These are phyloP conservation scores for Ceuthmochares aereus DNA, from an alignment of 2,113 vertebrate genomes.

Conservation along the genomic window DNA sequence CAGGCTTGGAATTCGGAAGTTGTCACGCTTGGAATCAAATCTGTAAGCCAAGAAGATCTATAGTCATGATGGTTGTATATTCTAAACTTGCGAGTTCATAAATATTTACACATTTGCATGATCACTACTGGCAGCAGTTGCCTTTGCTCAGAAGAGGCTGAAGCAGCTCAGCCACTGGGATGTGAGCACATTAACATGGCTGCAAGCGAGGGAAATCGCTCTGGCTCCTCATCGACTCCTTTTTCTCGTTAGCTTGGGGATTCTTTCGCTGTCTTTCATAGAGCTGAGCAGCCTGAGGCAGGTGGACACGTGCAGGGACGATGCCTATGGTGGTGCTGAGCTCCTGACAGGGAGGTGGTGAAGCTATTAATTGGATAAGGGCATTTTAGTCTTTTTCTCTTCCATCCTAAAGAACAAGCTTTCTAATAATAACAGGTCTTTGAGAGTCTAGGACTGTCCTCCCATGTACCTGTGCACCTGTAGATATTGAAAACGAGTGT, in stretches of 20 bases:
- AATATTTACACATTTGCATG: constrained; percentile 27
- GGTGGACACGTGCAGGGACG: rapidly evolving
- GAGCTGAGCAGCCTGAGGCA: not conserved
- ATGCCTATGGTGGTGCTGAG: not conserved
- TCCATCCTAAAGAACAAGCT: too few relatives aligned
- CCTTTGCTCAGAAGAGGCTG: not conserved
- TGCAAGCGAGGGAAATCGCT: not conserved
- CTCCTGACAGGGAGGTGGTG: not conserved
- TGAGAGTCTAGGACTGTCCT: not conserved
- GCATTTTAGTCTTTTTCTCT: rapidly evolving
- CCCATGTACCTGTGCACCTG: too few relatives aligned
- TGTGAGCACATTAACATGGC: not conserved
- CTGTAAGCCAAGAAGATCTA: not conserved
- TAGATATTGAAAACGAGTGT: not conserved
- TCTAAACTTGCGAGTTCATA: constrained; percentile 21
- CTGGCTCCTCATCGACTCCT: not conserved
- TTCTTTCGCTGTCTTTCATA: not conserved
- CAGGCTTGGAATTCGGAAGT: not conserved
- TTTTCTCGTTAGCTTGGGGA: too few relatives aligned
- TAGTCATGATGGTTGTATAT: not conserved
- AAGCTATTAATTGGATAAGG: not conserved
- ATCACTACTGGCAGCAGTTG: constrained; percentile 1
- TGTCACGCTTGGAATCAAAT: not conserved
- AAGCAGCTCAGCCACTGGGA: not conserved
- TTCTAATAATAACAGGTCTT: too few relatives aligned